These are phyloP conservation scores for Notodonta ziczac DNA, from an alignment of 2,888 invertebrate species.

Conservation along the genomic window DNA sequence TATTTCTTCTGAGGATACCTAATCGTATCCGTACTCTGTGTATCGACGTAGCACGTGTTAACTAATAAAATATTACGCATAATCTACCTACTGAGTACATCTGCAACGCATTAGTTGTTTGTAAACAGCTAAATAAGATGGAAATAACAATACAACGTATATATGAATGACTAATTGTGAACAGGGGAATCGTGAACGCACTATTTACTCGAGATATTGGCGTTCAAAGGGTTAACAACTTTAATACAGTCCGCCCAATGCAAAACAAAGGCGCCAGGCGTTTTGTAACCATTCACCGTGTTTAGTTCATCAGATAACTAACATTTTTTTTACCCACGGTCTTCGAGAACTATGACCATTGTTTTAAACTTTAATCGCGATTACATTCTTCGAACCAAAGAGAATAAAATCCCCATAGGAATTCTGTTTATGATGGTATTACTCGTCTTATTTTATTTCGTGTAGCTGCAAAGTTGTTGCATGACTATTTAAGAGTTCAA, in stretches of 20 bases:
- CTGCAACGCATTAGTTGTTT: background rate
- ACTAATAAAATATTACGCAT: background rate
- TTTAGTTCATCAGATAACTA: slow-evolving; percentile 49
- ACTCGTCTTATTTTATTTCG: slow-evolving; percentile 8
- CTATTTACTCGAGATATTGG: slow-evolving; percentile 8
- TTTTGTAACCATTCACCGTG: slow-evolving; percentile 34
- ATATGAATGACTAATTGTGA: slow-evolving; percentile 5
- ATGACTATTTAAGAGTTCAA: slow-evolving; percentile 20
- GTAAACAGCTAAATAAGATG: background rate
- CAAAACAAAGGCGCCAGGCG: slow-evolving; percentile 43
- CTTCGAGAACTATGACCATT: slow-evolving; percentile 51
- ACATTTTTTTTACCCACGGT: slow-evolving; percentile 42
- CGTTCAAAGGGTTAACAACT: slow-evolving; percentile 17
- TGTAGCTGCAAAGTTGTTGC: slow-evolving; percentile 17
- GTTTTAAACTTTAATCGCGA: slow-evolving; percentile 52
- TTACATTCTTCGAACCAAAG: slow-evolving; percentile 40
- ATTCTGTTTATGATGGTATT: slow-evolving; percentile 15
- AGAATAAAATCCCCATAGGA: slow-evolving; percentile 31
- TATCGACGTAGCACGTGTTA: background rate
- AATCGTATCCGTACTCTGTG: no score
- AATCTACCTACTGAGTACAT: background rate
- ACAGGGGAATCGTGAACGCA: slow-evolving; percentile 6
- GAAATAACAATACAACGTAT: slow-evolving; percentile 2
- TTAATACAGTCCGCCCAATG: slow-evolving; percentile 28
- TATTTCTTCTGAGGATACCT: no score